Conservation (phyloP, 2,113 vertebrate species). For the Colaptes auratus region DNA sequence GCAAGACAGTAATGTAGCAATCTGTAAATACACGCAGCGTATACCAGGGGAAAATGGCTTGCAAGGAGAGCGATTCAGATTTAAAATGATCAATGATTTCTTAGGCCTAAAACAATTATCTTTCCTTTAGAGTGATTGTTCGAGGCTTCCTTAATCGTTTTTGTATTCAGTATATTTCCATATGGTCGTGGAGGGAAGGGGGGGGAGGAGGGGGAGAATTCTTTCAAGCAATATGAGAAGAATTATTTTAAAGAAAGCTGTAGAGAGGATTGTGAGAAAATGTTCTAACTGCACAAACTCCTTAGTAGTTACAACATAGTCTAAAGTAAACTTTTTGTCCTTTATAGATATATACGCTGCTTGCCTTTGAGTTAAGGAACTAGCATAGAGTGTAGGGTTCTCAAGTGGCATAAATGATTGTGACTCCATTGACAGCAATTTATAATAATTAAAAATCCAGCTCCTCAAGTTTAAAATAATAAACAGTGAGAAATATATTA, state of each 20-base stretch:
- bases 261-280: neutral
- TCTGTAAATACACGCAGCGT: neutral
- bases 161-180: neutral
- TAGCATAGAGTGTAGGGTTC: neutral
- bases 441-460: neutral
- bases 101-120: neutral
- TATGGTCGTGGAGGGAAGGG: neutral
- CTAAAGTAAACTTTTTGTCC: neutral
- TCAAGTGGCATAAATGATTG: neutral
- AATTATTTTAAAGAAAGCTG: neutral
- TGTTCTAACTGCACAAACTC: neutral
- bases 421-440: neutral
- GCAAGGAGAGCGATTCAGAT: neutral
- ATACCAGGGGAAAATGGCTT: neutral
- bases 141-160: neutral
- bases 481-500: neutral
- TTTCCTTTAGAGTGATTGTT: neutral
- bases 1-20: neutral
- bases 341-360: neutral
- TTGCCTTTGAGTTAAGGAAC: neutral
- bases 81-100: neutral
- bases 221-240: neutral
- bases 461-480: neutral
- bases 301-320: neutral
- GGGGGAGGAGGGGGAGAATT: rapidly evolving